A percentile compares a stretch with the other conserved stretches of the same genome.
Evolutionary conservation across 1,140 invertebrate species (phyloP).

Genomic region (Leucophenga varia): DNA sequence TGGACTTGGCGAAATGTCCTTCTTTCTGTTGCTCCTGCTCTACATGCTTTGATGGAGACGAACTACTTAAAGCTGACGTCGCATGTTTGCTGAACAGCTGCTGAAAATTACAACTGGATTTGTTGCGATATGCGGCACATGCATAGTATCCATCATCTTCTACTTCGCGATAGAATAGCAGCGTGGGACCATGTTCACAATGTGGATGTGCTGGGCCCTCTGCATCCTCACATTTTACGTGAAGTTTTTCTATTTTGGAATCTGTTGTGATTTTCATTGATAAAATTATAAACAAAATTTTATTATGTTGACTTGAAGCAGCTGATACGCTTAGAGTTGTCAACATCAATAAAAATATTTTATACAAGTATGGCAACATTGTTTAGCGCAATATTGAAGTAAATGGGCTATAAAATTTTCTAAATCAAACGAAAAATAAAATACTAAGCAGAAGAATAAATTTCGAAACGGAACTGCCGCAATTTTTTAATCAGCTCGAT

Average conservation of each 20-base stretch:
- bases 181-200: slow-evolving; percentile 38
- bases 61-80: neutral
- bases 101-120: slow-evolving; percentile 65
- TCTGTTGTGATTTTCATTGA: too few relatives aligned
- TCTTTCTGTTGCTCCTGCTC: neutral
- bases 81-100: slow-evolving; percentile 3
- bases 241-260: slow-evolving; percentile 18
- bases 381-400: too few relatives aligned
- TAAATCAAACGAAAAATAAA: too few relatives aligned
- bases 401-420: too few relatives aligned
- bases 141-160: slow-evolving; percentile 65
- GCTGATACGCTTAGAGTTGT: too few relatives aligned
- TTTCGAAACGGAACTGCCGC: too few relatives aligned
- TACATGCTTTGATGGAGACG: neutral
- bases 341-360: too few relatives aligned
- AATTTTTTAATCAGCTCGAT: too few relatives aligned
- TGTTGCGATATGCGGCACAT: slow-evolving; percentile 77
- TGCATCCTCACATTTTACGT: slow-evolving; percentile 23
- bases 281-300: too few relatives aligned
- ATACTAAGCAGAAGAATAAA: too few relatives aligned
- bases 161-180: slow-evolving; percentile 34
- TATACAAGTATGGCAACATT: too few relatives aligned
- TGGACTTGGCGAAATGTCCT: neutral
- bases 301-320: too few relatives aligned
- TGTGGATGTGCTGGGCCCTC: slow-evolving; percentile 18